A percentile compares a stretch with the other conserved stretches of the same genome.
Evolutionary conservation across 2,113 vertebrate genomes (phyloP).

Genomic region (Eulacestoma nigropectus): DNA sequence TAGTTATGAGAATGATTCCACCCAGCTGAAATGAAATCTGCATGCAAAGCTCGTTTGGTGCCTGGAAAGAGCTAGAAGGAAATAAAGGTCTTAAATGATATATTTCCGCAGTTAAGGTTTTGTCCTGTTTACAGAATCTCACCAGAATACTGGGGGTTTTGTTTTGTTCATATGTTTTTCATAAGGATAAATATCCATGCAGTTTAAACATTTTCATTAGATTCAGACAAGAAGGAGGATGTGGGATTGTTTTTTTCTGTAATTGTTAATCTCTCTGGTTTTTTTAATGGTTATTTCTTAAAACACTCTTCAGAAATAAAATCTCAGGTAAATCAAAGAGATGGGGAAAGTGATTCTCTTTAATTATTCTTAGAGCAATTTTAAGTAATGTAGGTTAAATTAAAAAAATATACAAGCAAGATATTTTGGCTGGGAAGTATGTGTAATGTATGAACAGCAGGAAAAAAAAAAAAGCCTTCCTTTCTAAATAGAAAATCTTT

Average conservation of each 20-base stretch:
- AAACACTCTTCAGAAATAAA: neutral
- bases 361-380: conserved; percentile 49
- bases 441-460: conserved; percentile 63
- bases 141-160: conserved; percentile 42
- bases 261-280: neutral
- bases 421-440: conserved; percentile 59
- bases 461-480: conserved; percentile 42
- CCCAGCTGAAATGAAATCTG: conserved; percentile 54
- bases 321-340: conserved; percentile 32
- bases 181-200: conserved; percentile 55
- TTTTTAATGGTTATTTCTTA: neutral
- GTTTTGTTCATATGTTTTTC: conserved; percentile 62
- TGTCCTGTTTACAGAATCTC: conserved; percentile 58
- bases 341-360: neutral
- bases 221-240: conserved; percentile 33
- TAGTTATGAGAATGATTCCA: conserved; percentile 41
- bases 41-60: conserved; percentile 44
- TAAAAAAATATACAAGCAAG: conserved; percentile 59
- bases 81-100: conserved; percentile 57
- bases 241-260: neutral
- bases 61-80: conserved; percentile 62
- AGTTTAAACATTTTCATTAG: conserved; percentile 59
- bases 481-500: conserved; percentile 66
- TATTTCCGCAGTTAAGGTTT: conserved; percentile 44
- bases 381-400: conserved; percentile 57